Conservation (phyloP, 2,797 vertebrate genomes). For the Phoebastria nigripes region DNA sequence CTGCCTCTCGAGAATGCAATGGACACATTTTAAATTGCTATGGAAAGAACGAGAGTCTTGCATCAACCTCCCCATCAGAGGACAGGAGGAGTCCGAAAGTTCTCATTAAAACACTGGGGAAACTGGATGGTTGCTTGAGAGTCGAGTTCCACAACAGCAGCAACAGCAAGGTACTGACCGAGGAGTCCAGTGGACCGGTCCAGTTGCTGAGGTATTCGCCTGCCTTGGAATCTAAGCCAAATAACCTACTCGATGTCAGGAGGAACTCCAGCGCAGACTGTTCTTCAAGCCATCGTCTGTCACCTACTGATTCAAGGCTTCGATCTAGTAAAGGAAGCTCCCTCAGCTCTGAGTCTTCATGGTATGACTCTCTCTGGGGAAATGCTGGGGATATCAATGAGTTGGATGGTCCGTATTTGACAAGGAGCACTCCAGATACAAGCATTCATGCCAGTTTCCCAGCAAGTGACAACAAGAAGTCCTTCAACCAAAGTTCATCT, state of each 20-base stretch:
- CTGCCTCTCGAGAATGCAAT: conserved; percentile 71
- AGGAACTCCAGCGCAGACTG: conserved; percentile 69
- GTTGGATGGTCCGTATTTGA: conserved; percentile 75
- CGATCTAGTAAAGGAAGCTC: conserved; percentile 93
- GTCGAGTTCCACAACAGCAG: conserved; percentile 90
- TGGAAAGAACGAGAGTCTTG: conserved; percentile 63
- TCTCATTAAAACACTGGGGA: conserved; percentile 86
- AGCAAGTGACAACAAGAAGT: conserved; percentile 58
- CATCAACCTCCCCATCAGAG: conserved; percentile 67
- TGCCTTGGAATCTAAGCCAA: conserved; percentile 76
- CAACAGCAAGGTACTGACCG: conserved; percentile 69
- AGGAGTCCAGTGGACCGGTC: conserved; percentile 83
- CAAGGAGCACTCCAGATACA: conserved; percentile 73
- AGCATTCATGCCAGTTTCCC: conserved; percentile 70
- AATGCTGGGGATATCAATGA: conserved; percentile 81
- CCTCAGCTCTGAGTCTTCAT: conserved; percentile 90
- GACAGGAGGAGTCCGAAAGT: conserved; percentile 87
- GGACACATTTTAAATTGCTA: conserved; percentile 78
- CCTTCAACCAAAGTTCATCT: conserved; percentile 80
- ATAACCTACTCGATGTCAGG: conserved; percentile 62
- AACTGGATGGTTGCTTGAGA: conserved; percentile 87
- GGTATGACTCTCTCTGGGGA: conserved; percentile 95
- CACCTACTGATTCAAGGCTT: conserved; percentile 78
- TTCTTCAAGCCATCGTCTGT: conserved; percentile 66
- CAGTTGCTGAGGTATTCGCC: conserved; percentile 92